Conservation (phyloP, 2,113 vertebrate genomes). For the Calidris pugnax region DNA sequence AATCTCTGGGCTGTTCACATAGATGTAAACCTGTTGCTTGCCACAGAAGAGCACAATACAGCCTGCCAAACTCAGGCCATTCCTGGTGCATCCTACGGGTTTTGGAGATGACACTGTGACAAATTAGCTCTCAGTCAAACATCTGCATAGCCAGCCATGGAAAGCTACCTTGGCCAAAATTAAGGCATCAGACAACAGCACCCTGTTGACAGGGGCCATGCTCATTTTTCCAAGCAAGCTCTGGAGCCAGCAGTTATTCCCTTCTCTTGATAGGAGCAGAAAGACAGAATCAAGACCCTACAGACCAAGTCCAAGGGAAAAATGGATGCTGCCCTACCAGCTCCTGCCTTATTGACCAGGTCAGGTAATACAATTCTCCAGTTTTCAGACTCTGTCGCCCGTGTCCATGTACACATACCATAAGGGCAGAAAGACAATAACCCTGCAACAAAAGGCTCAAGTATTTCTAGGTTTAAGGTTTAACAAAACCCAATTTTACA, state of each 20-base stretch:
- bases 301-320: not conserved
- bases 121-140: not conserved
- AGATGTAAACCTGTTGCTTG: not conserved
- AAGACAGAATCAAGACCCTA: not conserved
- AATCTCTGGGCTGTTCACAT: not conserved
- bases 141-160: not conserved
- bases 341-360: not conserved
- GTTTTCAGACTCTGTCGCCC: not conserved
- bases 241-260: not conserved
- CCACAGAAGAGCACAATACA: not conserved
- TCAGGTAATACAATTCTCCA: not conserved
- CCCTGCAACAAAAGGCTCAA: not conserved
- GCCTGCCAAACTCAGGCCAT: not conserved
- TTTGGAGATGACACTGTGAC: not conserved
- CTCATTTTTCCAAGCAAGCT: not conserved
- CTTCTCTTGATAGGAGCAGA: not conserved
- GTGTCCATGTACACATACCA: too few species aligned
- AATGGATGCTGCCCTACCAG: not conserved
- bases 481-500: not conserved
- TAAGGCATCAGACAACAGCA: not conserved
- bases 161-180: not conserved
- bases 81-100: not conserved
- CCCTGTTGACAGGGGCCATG: rapidly evolving
- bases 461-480: not conserved
- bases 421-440: not conserved